Conservation (phyloP, 2,797 vertebrate genomes). For the Leuciscus waleckii region DNA sequence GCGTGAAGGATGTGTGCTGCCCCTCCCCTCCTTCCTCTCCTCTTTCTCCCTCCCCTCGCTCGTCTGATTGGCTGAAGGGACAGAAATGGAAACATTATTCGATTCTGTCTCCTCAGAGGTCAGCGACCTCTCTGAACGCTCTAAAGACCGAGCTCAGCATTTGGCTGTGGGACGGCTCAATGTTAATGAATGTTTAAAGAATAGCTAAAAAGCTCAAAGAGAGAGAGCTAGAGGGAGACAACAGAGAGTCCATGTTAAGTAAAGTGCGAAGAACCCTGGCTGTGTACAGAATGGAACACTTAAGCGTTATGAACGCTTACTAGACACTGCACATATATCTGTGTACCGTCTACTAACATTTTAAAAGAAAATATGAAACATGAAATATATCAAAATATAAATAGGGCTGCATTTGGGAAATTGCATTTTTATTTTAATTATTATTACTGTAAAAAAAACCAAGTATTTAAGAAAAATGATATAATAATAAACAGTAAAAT, state of each 20-base stretch:
- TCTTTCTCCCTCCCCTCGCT: conserved; percentile 25
- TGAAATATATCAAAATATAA: background rate
- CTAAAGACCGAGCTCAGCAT: conserved; percentile 48
- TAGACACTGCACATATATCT: background rate
- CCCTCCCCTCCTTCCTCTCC: conserved; percentile 24
- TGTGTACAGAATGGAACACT: conserved; percentile 28
- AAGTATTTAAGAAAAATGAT: too few species aligned
- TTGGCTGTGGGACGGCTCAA: conserved; percentile 38
- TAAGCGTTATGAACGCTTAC: conserved; percentile 16
- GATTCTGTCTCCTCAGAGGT: conserved; percentile 43
- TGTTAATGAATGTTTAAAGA: conserved; percentile 53
- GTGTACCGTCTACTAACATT: background rate
- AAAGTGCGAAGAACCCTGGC: conserved; percentile 35
- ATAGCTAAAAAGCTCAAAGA: conserved; percentile 32
- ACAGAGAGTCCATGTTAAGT: conserved; percentile 45
- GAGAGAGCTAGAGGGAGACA: conserved; percentile 21
- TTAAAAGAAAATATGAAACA: background rate
- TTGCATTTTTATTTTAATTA: too few species aligned
- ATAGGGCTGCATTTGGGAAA: background rate
- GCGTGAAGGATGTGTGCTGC: conserved; percentile 58
- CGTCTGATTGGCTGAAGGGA: conserved; percentile 47
- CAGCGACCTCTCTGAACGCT: conserved; percentile 45
- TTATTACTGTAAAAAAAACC: too few species aligned
- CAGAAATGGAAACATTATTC: conserved; percentile 47
- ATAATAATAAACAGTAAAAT: too few species aligned